Percentiles rank a stretch among this genome's conserved stretches.
These are phyloP conservation scores for Caenorhabditis brenneri DNA, from an alignment of 1,140 invertebrate species.

Conservation along the genomic window DNA sequence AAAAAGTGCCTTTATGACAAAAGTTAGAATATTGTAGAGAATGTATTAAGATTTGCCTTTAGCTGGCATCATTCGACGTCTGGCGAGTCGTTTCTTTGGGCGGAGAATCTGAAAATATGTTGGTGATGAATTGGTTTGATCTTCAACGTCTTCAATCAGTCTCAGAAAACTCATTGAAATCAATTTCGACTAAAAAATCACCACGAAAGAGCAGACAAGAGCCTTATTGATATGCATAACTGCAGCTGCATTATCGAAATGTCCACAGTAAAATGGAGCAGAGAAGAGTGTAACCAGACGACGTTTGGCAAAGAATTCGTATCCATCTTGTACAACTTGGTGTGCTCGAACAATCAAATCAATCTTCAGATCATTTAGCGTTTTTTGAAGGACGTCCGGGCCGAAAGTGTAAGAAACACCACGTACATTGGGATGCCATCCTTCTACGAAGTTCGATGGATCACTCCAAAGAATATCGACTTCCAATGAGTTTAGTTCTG, in stretches of 20 bases:
- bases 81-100: not conserved
- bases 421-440: constrained; percentile 93
- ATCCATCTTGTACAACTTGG: constrained; percentile 75
- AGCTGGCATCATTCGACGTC: constrained; percentile 18
- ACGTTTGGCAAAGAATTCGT: constrained; percentile 73
- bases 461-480: constrained; percentile 74
- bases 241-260: constrained; percentile 82
- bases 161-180: too few relatives aligned
- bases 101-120: constrained; percentile 3
- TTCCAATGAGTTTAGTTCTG: not conserved
- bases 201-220: constrained; percentile 78
- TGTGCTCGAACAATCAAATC: constrained; percentile 51
- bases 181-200: not conserved
- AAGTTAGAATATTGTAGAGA: too few relatives aligned
- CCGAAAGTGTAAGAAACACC: constrained; percentile 82
- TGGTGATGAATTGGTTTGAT: too few relatives aligned
- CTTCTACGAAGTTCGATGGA: constrained; percentile 75
- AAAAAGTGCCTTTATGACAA: too few relatives aligned
- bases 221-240: constrained; percentile 84
- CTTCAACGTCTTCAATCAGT: too few relatives aligned
- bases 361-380: not conserved
- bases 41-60: too few relatives aligned
- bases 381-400: not conserved
- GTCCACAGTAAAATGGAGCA: constrained; percentile 80
- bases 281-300: constrained; percentile 54